phyloP scores from a whole-genome alignment of 2,113 vertebrate genomes.

The Agelaius tricolor region DNA sequence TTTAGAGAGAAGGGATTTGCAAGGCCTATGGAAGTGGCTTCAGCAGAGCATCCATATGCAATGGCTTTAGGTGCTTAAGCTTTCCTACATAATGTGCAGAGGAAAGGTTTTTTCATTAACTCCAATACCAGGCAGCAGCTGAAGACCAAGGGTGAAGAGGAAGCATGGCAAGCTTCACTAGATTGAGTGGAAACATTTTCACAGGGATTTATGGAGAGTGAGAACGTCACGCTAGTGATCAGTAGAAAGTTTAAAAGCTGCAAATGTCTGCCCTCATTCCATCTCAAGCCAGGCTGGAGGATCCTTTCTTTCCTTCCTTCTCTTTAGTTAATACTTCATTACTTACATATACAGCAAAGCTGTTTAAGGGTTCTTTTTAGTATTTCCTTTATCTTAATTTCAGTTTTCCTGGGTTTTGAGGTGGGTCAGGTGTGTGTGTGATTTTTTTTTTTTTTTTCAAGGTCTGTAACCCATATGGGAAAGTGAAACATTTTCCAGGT shows the following conservation, averaged over 20 bases:
- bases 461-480: not conserved
- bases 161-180: not conserved
- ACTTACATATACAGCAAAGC: not conserved
- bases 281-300: not conserved
- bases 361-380: not conserved
- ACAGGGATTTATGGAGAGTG: not conserved
- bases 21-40: not conserved
- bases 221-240: not conserved
- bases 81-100: not conserved
- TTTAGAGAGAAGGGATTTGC: not conserved
- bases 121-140: not conserved
- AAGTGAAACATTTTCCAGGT: not conserved
- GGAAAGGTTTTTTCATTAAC: not conserved
- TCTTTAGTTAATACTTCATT: not conserved
- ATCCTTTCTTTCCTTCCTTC: not conserved
- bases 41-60: fast-evolving
- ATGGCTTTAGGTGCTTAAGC: not conserved
- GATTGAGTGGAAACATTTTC: not conserved
- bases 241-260: not conserved
- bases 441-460: not conserved
- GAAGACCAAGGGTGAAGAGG: not conserved
- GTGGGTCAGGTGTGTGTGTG: fast-evolving
- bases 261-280: not conserved
- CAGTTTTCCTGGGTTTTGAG: not conserved
- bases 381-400: not conserved